These are phyloP conservation scores for Palythoa caribaeorum DNA, from an alignment of 92 coral and sea anemone genomes.

Conservation along the genomic window DNA sequence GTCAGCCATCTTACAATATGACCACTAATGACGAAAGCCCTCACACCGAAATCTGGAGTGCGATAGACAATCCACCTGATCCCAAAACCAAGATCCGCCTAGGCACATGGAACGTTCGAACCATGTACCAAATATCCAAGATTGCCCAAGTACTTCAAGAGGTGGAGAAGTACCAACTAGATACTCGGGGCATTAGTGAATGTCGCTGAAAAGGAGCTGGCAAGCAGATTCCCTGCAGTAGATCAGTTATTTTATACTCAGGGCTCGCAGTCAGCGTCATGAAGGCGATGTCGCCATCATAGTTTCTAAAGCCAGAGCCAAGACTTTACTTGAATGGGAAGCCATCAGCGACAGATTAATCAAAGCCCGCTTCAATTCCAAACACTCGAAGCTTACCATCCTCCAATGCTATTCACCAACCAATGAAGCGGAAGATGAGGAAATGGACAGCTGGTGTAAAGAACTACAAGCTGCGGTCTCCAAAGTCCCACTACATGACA, in stretches of 20 bases:
- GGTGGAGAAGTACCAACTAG: too few relatives aligned
- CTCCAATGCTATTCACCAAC: background rate
- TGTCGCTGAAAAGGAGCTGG: background rate
- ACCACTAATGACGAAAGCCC: too few relatives aligned
- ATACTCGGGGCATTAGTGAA: background rate
- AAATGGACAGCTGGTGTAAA: background rate
- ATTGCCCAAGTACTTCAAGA: too few relatives aligned
- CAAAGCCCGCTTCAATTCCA: background rate
- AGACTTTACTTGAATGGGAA: background rate
- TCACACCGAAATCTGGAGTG: too few relatives aligned
- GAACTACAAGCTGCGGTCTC: background rate
- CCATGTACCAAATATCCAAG: too few relatives aligned
- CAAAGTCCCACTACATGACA: background rate
- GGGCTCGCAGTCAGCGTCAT: background rate
- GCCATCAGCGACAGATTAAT: background rate
- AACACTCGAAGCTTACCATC: background rate
- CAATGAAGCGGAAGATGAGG: background rate
- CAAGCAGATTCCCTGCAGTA: background rate
- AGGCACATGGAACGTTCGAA: too few relatives aligned
- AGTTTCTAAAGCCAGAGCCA: background rate
- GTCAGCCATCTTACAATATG: too few relatives aligned
- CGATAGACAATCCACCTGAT: too few relatives aligned
- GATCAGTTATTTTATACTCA: background rate
- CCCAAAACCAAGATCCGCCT: too few relatives aligned
- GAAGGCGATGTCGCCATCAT: background rate